Evolutionary conservation across 2,888 invertebrate genomes (phyloP), one percentile per base, ranked within the genome.

Genomic region (Ashinkailepas kermadecensis): DNA sequence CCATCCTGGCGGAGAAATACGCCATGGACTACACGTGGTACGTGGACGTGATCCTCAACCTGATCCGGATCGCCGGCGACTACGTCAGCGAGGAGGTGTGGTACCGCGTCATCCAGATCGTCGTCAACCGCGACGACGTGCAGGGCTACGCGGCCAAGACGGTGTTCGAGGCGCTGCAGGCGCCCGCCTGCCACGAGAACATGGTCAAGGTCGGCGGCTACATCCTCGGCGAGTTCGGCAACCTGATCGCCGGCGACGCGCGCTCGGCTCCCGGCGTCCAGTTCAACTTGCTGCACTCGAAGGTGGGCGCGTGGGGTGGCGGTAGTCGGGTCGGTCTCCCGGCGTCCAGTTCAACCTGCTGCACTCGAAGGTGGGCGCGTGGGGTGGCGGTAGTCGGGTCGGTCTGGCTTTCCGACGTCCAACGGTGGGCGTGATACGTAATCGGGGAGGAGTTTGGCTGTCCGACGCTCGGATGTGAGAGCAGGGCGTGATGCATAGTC

Each of bases 201-300:
- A 99, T 99, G 99, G 99, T 99, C 1, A 99, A 99, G 91, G 99
- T 99, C 82, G 99, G 99, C 83, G 99, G 99, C 81, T 99, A 99
- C 86, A 99, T 99, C 86, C 91, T 99, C 83, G 99, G 99, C 83
- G 99, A 99, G 89, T 99, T 99, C 89, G 99, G 99, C 81, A 99
- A 99, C 89, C 91, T 99, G 83, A 99, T 99, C 87, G 99, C 99
- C 85, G 99, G 99, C 23, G 99, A 99, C 88, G 95, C 96, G 83
- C 91, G 99, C 82, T 99, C 99, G 80, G 97, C 98, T 82, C 99
- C 99, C 13, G 91, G 94, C 86, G 96, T 99, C 84, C 99, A 99
- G 89, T 99, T 99, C 90, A 96, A 98, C 88, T 90, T 99, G 83
- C 91, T 99, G 84, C 99, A 99, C 91, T 98, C 98, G 86, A 99